Conservation (phyloP, 2,113 vertebrate species). For the Erpornis zantholeuca region DNA sequence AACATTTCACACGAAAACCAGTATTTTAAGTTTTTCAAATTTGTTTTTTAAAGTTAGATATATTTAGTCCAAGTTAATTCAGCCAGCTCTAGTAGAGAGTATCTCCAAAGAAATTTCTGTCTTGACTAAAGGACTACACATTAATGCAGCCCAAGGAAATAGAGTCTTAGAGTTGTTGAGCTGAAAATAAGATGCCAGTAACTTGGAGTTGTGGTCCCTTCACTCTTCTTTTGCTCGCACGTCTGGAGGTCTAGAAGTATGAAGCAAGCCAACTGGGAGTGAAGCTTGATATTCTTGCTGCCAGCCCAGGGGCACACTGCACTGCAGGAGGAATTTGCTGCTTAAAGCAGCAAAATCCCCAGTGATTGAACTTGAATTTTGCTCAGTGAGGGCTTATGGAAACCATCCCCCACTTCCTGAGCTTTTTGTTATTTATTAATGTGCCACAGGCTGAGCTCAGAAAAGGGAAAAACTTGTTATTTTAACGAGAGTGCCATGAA, state of each 20-base stretch:
- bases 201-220: background rate
- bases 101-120: background rate
- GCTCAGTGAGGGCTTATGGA: background rate
- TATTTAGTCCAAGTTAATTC: background rate
- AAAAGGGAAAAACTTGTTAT: background rate
- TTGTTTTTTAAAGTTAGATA: background rate
- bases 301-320: background rate
- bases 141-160: background rate
- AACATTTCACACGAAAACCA: background rate
- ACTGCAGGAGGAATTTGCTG: background rate
- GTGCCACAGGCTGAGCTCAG: background rate
- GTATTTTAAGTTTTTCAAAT: background rate
- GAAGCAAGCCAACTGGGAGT: background rate
- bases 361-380: background rate
- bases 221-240: background rate
- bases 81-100: background rate
- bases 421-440: background rate
- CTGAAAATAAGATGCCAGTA: background rate
- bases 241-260: background rate
- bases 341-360: background rate
- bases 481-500: background rate
- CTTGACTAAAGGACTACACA: background rate
- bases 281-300: background rate
- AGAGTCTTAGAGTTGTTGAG: background rate
- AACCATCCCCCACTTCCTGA: constrained; percentile 3